These are phyloP conservation scores for Pseudomyrmex concolor DNA, from an alignment of 1,140 invertebrate species.

Conservation along the genomic window DNA sequence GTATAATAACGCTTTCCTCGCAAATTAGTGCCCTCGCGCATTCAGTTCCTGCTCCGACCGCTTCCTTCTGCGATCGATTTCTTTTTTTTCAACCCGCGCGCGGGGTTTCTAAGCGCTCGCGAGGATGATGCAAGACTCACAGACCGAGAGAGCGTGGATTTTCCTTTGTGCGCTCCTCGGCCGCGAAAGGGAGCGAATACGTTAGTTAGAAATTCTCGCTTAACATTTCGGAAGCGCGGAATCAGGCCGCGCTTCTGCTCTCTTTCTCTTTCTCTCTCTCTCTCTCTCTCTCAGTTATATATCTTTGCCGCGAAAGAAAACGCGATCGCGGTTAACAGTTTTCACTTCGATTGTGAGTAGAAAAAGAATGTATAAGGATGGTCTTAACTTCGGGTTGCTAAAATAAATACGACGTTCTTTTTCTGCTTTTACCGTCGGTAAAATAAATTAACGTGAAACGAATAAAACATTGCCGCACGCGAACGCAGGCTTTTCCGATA, in stretches of 20 bases:
- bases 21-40: conserved; percentile 78
- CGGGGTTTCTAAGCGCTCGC: conserved; percentile 40
- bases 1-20: conserved; percentile 78
- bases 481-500: conserved; percentile 22
- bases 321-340: neutral
- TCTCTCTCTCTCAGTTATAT: neutral
- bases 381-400: conserved; percentile 23
- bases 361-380: conserved; percentile 13
- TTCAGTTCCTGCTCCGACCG: conserved; percentile 60
- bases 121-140: conserved; percentile 5
- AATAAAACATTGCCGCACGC: neutral
- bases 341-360: conserved; percentile 2
- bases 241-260: conserved; percentile 1
- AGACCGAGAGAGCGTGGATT: conserved; percentile 22
- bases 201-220: conserved; percentile 52
- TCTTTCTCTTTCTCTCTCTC: too few relatives aligned
- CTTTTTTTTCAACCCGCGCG: conserved; percentile 8
- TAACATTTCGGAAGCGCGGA: conserved; percentile 39
- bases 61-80: conserved; percentile 67
- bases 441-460: conserved; percentile 1
- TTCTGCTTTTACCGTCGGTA: neutral
- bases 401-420: neutral
- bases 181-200: conserved; percentile 39
- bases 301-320: neutral
- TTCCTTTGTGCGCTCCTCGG: conserved; percentile 24